Evolutionary conservation across 2,888 invertebrate genomes (phyloP).

Genomic region (Dusona sp.): DNA sequence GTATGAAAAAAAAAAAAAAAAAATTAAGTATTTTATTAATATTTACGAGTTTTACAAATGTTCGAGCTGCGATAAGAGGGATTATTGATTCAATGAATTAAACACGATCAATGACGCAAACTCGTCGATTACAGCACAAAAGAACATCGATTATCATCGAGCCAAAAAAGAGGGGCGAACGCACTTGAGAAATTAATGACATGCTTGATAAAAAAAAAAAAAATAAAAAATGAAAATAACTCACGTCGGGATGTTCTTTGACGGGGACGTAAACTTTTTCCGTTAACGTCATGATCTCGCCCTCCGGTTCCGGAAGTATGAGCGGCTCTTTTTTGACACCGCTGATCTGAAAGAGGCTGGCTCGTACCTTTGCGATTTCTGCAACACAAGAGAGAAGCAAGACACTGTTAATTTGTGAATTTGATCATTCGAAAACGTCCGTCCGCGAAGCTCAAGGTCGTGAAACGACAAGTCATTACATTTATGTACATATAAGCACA

Average conservation of each 20-base stretch:
- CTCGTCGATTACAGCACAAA: background rate
- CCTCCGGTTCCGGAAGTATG: slow-evolving; percentile 95
- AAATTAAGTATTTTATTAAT: no score
- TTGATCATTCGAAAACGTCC: background rate
- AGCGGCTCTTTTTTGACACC: slow-evolving; percentile 98
- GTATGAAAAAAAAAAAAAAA: background rate
- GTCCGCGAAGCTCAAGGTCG: slow-evolving; percentile 36
- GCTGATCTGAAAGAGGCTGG: slow-evolving; percentile 99
- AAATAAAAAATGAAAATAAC: slow-evolving; percentile 84
- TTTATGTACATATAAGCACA: background rate
- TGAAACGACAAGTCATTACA: background rate
- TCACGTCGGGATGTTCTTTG: slow-evolving; percentile 99
- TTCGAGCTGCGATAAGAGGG: background rate
- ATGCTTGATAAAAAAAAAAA: background rate
- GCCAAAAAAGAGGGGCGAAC: background rate
- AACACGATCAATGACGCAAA: background rate
- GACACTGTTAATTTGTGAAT: background rate
- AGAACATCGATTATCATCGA: background rate
- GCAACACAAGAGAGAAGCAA: slow-evolving; percentile 78
- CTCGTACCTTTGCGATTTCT: slow-evolving; percentile 99
- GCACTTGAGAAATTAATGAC: background rate
- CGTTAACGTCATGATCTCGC: slow-evolving; percentile 95
- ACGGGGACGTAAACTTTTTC: slow-evolving; percentile 99
- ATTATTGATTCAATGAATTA: background rate
- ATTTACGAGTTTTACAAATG: slow-evolving; percentile 43